Percentiles rank a stretch among this genome's conserved stretches.
Evolutionary conservation across 2,797 vertebrate species (phyloP).

Genomic region (Megalops cyprinoides): DNA sequence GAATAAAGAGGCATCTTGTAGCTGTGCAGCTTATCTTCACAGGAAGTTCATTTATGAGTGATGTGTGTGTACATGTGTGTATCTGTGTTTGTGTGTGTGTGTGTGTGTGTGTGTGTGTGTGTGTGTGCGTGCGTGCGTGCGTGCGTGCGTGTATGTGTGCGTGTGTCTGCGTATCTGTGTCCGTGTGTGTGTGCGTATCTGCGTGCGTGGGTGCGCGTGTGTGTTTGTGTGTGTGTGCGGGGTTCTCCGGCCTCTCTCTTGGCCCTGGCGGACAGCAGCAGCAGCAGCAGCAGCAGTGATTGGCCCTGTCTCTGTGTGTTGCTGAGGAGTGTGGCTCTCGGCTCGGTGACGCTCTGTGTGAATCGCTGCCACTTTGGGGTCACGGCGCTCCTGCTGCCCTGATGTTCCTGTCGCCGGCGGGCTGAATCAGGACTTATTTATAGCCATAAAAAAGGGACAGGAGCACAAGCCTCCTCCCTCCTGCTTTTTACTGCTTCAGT

Average conservation of each 20-base stretch:
- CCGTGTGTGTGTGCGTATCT: not conserved
- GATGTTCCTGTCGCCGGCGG: not conserved
- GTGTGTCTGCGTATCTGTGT: not conserved
- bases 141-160: not conserved
- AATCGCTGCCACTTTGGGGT: not conserved
- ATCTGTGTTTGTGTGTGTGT: not conserved
- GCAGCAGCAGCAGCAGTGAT: not conserved
- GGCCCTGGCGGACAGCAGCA: not conserved
- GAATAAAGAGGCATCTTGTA: not conserved
- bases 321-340: not conserved
- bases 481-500: not conserved
- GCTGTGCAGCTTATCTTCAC: not conserved
- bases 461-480: not conserved
- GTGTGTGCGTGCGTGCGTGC: not conserved
- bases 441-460: not conserved
- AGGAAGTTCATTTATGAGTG: not conserved
- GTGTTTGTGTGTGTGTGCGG: not conserved
- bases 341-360: not conserved
- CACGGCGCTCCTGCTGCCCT: not conserved
- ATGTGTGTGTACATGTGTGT: not conserved
- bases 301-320: not conserved
- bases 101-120: not conserved
- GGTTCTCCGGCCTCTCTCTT: not conserved
- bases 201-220: not conserved
- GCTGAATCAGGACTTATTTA: not conserved